Conservation (phyloP, 30 jellyfish, hydroid and myxozoan genomes). For the Rhopilema esculentum region DNA sequence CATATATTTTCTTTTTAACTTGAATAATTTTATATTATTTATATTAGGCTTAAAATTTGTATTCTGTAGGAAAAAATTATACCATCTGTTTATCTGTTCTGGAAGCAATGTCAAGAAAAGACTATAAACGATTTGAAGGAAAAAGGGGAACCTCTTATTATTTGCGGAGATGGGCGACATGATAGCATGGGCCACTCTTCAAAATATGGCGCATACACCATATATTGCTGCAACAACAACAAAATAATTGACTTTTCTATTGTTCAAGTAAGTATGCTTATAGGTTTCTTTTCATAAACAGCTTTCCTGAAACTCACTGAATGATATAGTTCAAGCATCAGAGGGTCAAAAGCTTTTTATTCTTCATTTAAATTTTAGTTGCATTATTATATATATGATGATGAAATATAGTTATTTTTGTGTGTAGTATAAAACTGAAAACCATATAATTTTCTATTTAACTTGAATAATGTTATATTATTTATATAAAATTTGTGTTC, state of each 20-base stretch:
- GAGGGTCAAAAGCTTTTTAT: no score
- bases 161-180: slow-evolving; percentile 57
- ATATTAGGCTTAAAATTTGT: slow-evolving; percentile 1
- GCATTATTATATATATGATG: no score
- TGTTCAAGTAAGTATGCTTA: slow-evolving; percentile 39
- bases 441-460: no score
- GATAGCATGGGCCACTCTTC: slow-evolving; percentile 55
- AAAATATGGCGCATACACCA: slow-evolving; percentile 49
- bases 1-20: slow-evolving; percentile 2
- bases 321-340: no score
- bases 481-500: no score
- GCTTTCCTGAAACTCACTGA: background rate
- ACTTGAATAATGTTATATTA: no score
- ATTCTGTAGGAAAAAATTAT: slow-evolving; percentile 27
- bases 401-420: no score
- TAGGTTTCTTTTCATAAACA: background rate
- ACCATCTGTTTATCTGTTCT: slow-evolving; percentile 23
- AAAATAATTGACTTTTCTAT: slow-evolving; percentile 30
- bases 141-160: slow-evolving; percentile 3
- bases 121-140: slow-evolving; percentile 1
- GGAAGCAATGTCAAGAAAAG: slow-evolving; percentile 9
- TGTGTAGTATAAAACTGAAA: no score
- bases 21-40: background rate
- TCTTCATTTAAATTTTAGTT: no score
- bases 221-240: slow-evolving; percentile 16